Conservation (phyloP, 2,888 invertebrate species). For the Drosophila neotestacea region DNA sequence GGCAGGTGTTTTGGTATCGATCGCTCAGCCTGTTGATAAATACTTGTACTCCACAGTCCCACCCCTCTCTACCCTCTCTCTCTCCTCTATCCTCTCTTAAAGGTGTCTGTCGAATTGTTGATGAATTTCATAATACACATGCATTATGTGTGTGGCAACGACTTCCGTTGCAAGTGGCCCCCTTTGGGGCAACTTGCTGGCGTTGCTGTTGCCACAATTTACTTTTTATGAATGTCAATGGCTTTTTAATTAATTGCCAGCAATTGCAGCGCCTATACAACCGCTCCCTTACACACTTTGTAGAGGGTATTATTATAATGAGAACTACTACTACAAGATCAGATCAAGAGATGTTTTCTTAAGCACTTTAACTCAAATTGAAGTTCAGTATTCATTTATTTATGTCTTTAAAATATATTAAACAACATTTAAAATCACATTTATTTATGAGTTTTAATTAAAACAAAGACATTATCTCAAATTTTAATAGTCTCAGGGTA, state of each 20-base stretch:
- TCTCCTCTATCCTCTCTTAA: not conserved
- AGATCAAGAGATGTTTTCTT: too few relatives aligned
- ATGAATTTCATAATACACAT: slow-evolving; percentile 67
- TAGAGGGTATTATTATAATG: slow-evolving; percentile 13
- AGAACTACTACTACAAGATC: too few relatives aligned
- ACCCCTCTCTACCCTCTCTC: not conserved
- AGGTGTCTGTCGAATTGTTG: slow-evolving; percentile 72
- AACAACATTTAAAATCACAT: not conserved
- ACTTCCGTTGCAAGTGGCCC: slow-evolving; percentile 46
- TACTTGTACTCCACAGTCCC: slow-evolving; percentile 58
- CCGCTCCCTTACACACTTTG: slow-evolving; percentile 15
- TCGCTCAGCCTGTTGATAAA: slow-evolving; percentile 70
- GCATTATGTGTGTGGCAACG: slow-evolving; percentile 55
- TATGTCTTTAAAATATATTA: not conserved
- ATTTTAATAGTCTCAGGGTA: too few relatives aligned
- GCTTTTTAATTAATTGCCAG: slow-evolving; percentile 77
- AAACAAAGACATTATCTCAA: too few relatives aligned
- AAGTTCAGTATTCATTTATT: not conserved
- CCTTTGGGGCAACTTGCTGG: slow-evolving; percentile 9
- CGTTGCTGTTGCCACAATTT: slow-evolving; percentile 74
- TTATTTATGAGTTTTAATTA: not conserved
- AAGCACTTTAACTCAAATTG: not conserved
- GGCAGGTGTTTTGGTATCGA: slow-evolving; percentile 73
- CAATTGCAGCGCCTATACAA: slow-evolving; percentile 49
- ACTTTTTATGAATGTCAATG: slow-evolving; percentile 78